Base-by-base conservation (phyloP, 2,888 invertebrate species). In the Bhutanitis thaidina region DNA sequence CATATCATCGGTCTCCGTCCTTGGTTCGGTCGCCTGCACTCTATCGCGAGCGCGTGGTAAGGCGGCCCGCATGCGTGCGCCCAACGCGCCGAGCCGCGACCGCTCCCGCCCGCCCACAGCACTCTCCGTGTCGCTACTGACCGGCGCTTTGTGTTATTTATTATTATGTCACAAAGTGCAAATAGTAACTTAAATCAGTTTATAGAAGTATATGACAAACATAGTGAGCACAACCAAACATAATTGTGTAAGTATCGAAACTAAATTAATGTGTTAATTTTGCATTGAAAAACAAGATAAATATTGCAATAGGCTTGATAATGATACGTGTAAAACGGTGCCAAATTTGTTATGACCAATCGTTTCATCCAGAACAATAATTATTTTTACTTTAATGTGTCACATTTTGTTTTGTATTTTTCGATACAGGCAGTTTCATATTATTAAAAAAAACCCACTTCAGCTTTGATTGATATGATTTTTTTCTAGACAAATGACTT, bases 91-190 rank as follows among this genome's bases (percentile, higher is more conserved):
- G 27, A 88, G 69, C 2, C 86, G 69, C n/a, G 84, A 80, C 5
- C 80, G 65, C 64, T 62, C 60, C 1, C 72, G 68, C 1, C 77
- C 81, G 0, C 85, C 89, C 5, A 77, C 87, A 3, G 90, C 89
- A 52, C 90, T 90, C 71, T 90, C 90, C 40, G 90, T 90, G 85
- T 90, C 90, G 67, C 90, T 90, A 83, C 90, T 90, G 71, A 70
- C 80, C 65, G 55, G 38, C 20, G 14, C 36, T 8, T 25, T 13
- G 20, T 35, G 27, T 41, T 48, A 29, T 32, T 41, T 48, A 29
- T 32, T 30, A 20, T 9, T 44, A 12, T 34, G 34, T 7, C 12
- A 34, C 3, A 4, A 7, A 36, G 13, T 14, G 7, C 39, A 41
- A 9, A 32, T 1, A 20, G 8, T 20, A 35, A 43, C n/a, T 9